Base-by-base conservation (phyloP, 2,797 vertebrate species). In the Erethizon dorsatum region DNA sequence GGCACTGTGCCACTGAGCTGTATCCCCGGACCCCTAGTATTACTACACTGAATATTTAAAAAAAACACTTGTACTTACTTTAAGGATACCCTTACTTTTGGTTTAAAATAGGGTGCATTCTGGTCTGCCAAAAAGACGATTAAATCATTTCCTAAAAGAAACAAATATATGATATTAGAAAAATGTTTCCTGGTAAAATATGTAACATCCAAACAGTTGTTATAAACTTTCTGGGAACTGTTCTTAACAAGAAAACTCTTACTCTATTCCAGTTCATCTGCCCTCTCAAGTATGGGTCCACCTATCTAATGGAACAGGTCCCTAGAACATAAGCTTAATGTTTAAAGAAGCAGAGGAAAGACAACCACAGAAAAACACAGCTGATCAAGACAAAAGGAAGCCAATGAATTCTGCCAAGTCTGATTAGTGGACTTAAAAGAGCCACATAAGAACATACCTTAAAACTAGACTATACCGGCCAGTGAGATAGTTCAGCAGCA, bases 91-190 rank as follows among this genome's bases (percentile, higher is more conserved):
- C 98, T 98, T 1, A 99, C 98, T 98, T 99, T 99, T 86, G 99
- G 99, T 97, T 99, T 99, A 98, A 99, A 99, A 98, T 99, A 99
- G 54, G 99, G 99, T 0, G 98, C 97, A 88, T 99, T 99, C 84
- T 99, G 98, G 98, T 99, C 99, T 98, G 99, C 99, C 98, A 99
- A 95, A 97, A 99, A 99, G 90, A 99, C 99, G 95, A 99, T 94
- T 98, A 99, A 95, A 80, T 99, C 99, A 96, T 99, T 99, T 78
- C 99, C 99, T 99, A 98, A 99, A 85, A 96, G 45, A 95, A 98
- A 50, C 54, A 88, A 97, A 96, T 59, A 69, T 41, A 86, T 75
- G 1, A 50, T 47, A 94, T 98, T 84, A 97, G 71, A 4, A 82
- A 96, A 26, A 75, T 33, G 33, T 59, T 88, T 84, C 77, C 28